Percentiles rank a stretch among this genome's conserved stretches.
These are phyloP conservation scores for Vicugna pacos DNA, from an alignment of 2,113 vertebrate genomes.

Conservation along the genomic window DNA sequence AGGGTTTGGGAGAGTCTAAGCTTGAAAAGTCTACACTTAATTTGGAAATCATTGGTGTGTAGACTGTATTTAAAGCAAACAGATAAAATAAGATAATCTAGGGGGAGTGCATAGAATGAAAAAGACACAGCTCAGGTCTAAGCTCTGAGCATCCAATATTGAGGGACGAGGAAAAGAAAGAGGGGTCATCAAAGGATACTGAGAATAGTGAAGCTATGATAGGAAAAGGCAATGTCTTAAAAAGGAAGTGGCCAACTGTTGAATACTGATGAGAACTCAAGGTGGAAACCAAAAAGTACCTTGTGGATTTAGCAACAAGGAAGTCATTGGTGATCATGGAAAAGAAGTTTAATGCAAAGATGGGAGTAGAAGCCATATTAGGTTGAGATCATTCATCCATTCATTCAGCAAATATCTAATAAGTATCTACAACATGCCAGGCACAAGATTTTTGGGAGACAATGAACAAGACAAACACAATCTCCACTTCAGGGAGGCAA, in stretches of 20 bases:
- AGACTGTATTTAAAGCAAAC: neutral
- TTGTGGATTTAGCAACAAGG: neutral
- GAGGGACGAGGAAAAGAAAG: neutral
- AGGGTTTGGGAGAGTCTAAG: neutral
- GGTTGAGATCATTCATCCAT: neutral
- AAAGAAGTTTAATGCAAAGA: neutral
- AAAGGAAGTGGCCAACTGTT: neutral
- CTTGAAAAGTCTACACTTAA: neutral
- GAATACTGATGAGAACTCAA: neutral
- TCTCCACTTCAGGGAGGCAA: neutral
- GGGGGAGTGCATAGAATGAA: neutral
- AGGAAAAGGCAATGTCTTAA: neutral
- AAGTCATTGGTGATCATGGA: neutral
- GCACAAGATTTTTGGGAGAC: neutral
- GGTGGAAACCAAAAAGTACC: neutral
- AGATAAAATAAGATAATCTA: neutral
- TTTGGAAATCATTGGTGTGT: neutral
- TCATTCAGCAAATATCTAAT: neutral
- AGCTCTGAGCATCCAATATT: neutral
- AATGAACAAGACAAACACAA: neutral
- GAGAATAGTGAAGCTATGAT: neutral
- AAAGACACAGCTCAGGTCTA: neutral
- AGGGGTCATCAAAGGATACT: neutral
- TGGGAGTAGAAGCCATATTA: neutral
- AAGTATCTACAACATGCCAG: neutral